These are phyloP conservation scores for Busseola fusca DNA, from an alignment of 2,888 invertebrate species.

Conservation along the genomic window DNA sequence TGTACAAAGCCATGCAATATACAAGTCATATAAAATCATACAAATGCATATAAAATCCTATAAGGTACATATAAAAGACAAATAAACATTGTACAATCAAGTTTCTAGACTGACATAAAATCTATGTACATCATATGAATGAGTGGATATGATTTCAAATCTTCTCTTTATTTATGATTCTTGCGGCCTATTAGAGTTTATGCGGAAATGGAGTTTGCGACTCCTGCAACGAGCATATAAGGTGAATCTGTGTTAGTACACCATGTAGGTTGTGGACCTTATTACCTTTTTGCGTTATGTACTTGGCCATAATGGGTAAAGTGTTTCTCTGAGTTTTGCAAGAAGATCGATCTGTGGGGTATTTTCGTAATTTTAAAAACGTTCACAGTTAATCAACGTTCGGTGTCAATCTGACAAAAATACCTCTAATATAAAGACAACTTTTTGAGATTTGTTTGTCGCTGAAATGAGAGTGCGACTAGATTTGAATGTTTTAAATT, in stretches of 20 bases:
- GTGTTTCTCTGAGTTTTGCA: not conserved
- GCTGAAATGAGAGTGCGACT: too few relatives aligned
- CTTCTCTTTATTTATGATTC: constrained; percentile 26
- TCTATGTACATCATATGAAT: constrained; percentile 16
- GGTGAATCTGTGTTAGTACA: constrained; percentile 16
- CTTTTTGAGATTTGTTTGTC: too few relatives aligned
- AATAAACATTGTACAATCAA: constrained; percentile 15
- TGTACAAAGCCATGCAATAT: constrained; percentile 4
- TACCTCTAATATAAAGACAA: too few relatives aligned
- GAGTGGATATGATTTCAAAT: constrained; percentile 18
- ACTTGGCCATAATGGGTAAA: not conserved
- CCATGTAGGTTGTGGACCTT: not conserved
- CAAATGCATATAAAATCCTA: not conserved
- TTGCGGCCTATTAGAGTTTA: constrained; percentile 11
- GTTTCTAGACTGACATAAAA: constrained; percentile 26
- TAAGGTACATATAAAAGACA: not conserved
- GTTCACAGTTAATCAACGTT: too few relatives aligned
- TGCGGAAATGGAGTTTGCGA: constrained; percentile 38
- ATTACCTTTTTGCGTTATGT: constrained; percentile 2
- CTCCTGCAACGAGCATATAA: constrained; percentile 8
- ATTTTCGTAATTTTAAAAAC: not conserved
- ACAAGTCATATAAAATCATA: not conserved
- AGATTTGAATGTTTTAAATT: too few relatives aligned
- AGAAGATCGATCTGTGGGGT: not conserved
- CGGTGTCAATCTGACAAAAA: too few relatives aligned